Base-by-base conservation (phyloP, 2,797 vertebrate species). In the Erpetoichthys calabaricus region DNA sequence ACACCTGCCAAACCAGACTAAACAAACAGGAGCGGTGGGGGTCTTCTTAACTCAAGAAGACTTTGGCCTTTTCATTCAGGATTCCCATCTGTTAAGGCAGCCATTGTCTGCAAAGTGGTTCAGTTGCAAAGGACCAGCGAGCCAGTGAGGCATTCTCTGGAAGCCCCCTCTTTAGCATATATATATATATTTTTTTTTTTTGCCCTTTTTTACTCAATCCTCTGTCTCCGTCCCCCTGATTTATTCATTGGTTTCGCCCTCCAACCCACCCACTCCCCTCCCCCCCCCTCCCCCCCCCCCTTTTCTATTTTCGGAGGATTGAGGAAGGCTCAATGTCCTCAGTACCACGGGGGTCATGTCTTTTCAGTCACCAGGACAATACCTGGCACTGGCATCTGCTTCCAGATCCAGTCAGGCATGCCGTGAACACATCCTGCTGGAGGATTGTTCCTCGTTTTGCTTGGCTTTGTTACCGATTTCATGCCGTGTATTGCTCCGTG, bases 201-300 rank as follows among this genome's bases (percentile, higher is more conserved):
- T 86, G 82, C 85, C 70, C 71, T 70, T 79, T 43, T 2, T 45
- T 44, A 50, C 52, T 53, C 71, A 25, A 25, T 71, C 73, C 74
- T 80, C 80, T 80, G 75, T 84, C 83, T 79, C 75, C 66, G 70
- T 65, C 67, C 77, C 74, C 78, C 84, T 95, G 90, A 97, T 97
- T 98, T 96, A 98, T 98, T 98, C 94, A 97, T 95, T 89, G 90
- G 85, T 91, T 92, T 92, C 86, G 88, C 82, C 81, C 83, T 80
- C 76, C 77, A 63, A 79, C 79, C 59, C 60, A 76, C 83, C 83
- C 82, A 70, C 85, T 65, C 61, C 76, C 80, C 64, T 62, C 72
- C 81, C 79, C 82, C 70, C 84, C 78, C 77, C 78, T 83, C 84
- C 83, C 80, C 82, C 79, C 76, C 75, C 64, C 77, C 74, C 60